phyloP scores from a whole-genome alignment of 2,888 invertebrate species.

The Smittia aterrima region DNA sequence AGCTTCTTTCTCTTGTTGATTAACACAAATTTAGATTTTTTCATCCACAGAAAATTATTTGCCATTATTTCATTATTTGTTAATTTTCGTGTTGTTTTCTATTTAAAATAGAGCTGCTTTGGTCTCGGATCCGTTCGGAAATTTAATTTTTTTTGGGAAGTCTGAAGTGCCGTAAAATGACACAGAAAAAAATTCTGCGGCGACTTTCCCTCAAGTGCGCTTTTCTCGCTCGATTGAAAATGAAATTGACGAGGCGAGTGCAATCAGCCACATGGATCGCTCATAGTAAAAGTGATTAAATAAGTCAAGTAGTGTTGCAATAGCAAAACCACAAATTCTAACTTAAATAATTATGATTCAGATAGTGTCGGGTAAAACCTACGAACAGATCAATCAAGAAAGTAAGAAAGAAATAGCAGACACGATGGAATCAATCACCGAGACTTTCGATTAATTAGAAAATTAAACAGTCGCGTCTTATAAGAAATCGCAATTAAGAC shows the following conservation, averaged over 20 bases:
- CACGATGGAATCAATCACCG: too few relatives aligned
- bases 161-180: not conserved
- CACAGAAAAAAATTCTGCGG: not conserved
- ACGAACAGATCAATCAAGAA: not conserved
- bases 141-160: not conserved
- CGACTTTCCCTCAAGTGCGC: slow-evolving; percentile 20
- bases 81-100: not conserved
- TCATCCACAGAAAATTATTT: not conserved
- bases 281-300: slow-evolving; percentile 16
- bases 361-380: not conserved
- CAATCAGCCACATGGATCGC: not conserved
- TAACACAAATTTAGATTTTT: not conserved
- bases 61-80: slow-evolving; percentile 28
- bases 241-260: not conserved
- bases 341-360: not conserved
- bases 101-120: not conserved
- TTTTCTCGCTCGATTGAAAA: not conserved
- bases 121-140: not conserved
- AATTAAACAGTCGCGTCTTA: not conserved
- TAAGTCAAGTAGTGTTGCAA: not conserved
- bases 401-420: too few relatives aligned
- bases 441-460: not conserved
- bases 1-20: not conserved
- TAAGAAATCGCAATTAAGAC: not conserved
- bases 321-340: slow-evolving; percentile 14